Evolutionary conservation across 1,140 invertebrate genomes (phyloP), one percentile per base, ranked within the genome.

Genomic region (Zophobas atratus): DNA sequence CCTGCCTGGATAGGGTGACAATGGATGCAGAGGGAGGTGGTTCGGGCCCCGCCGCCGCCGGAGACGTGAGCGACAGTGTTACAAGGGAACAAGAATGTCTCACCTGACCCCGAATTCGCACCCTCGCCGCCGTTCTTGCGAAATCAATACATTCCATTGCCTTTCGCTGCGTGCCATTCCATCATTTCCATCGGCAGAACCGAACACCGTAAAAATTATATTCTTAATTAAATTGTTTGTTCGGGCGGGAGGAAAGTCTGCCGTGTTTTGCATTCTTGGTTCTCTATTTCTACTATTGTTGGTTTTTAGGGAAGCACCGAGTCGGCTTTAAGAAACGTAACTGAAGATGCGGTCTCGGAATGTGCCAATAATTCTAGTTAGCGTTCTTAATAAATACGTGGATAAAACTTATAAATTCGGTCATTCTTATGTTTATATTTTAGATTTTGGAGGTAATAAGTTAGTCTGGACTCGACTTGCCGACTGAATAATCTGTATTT

Each of bases 51-150:
- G n/a, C 38, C 35, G 36, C 49, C 51, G 39, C 55, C 48, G 35
- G 74, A 51, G 56, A 76, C 34, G 55, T 49, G 70, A 77, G 67
- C 70, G 76, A 63, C 70, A 73, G 48, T 77, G 60, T 70, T 77
- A 77, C 75, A 72, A 77, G 76, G 55, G 70, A 77, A 77, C 76
- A 73, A 73, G 76, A 77, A 73, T 73, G 70, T 77, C 70, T 77
- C 76, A 77, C 76, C 76, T 77, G 75, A 77, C 75, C 63, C 75
- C 38, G 57, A 46, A 76, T 76, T 76, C 75, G 75, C 51, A 71
- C 76, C 67, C 67, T 72, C 49, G 39, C 76, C 35, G 51, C n/a
- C 32, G 56, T 71, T 70, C 32, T 38, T 43, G 46, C 43, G 76
- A 36, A 72, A 77, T 77, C 76, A 77, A 77, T 77, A 77, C 56